These are phyloP conservation scores for Micrasema minimum DNA, from an alignment of 1,140 invertebrate genomes.

Conservation along the genomic window DNA sequence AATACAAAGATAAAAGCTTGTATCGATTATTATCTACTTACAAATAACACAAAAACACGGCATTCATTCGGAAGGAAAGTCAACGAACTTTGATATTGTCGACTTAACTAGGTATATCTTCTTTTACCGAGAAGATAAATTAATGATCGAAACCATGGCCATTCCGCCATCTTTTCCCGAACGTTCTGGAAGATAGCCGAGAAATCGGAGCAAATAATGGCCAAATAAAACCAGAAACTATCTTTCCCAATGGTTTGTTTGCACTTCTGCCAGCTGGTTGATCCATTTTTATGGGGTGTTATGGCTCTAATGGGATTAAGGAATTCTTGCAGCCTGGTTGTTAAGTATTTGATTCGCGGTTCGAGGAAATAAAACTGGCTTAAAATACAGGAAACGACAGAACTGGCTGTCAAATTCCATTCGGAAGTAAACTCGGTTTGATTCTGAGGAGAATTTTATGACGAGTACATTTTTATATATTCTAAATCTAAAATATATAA, in stretches of 20 bases:
- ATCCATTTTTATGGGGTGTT: slow-evolving; percentile 48
- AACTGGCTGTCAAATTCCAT: slow-evolving; percentile 10
- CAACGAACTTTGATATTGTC: too few relatives aligned
- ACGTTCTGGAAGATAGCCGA: slow-evolving; percentile 5
- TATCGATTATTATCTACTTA: too few relatives aligned
- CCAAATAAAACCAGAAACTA: slow-evolving; percentile 36
- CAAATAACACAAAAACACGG: too few relatives aligned
- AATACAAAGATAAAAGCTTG: too few relatives aligned
- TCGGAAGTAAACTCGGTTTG: slow-evolving; percentile 1
- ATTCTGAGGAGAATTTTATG: neutral
- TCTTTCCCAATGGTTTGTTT: slow-evolving; percentile 46
- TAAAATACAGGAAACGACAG: slow-evolving; percentile 16
- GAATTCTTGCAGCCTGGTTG: slow-evolving; percentile 18
- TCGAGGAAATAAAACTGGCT: slow-evolving; percentile 19
- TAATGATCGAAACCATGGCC: too few relatives aligned
- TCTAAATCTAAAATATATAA: too few relatives aligned
- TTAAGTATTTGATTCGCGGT: slow-evolving; percentile 16
- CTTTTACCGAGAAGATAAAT: too few relatives aligned
- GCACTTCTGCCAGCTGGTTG: slow-evolving; percentile 30
- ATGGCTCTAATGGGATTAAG: slow-evolving; percentile 41
- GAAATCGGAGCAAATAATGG: slow-evolving; percentile 30
- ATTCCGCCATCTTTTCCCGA: neutral
- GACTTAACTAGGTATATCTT: too few relatives aligned
- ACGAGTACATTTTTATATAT: too few relatives aligned
- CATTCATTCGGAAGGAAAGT: too few relatives aligned